phyloP scores from a whole-genome alignment of 37 sponge, comb jelly and placozoan genomes.

The Agelas oroides region DNA sequence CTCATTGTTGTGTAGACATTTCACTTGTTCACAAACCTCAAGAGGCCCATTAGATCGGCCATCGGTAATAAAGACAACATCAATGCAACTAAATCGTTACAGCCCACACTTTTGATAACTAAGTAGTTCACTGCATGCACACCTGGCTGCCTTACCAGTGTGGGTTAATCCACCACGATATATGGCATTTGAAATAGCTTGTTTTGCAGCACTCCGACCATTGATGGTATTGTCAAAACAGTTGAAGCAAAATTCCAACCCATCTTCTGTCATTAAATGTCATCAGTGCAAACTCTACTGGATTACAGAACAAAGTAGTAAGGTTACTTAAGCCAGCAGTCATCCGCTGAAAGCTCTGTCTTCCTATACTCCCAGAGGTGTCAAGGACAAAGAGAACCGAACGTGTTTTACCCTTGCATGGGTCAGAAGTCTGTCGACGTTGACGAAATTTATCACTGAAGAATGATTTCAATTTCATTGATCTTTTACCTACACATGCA shows the following conservation, averaged over 20 bases:
- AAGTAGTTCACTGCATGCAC: background rate
- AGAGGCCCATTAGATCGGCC: conserved; percentile 13
- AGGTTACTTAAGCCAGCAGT: background rate
- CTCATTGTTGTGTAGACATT: background rate
- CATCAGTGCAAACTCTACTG: background rate
- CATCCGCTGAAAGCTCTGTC: background rate
- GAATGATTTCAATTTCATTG: no score
- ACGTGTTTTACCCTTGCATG: background rate
- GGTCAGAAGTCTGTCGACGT: background rate
- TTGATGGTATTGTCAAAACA: background rate
- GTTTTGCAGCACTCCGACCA: background rate
- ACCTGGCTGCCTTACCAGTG: conserved; percentile 3
- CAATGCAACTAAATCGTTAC: background rate
- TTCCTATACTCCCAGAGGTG: conserved; percentile 18
- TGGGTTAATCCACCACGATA: conserved; percentile 1
- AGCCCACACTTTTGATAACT: background rate
- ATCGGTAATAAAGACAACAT: conserved; percentile 17
- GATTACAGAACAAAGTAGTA: background rate
- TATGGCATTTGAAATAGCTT: background rate
- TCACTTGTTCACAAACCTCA: background rate
- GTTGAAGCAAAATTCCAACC: conserved; percentile 32
- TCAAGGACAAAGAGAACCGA: conserved; percentile 24
- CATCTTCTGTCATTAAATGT: background rate
- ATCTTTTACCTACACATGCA: no score
- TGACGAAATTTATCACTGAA: no score